These are phyloP conservation scores for Mallotus villosus DNA, from an alignment of 2,797 vertebrate species.

Conservation along the genomic window DNA sequence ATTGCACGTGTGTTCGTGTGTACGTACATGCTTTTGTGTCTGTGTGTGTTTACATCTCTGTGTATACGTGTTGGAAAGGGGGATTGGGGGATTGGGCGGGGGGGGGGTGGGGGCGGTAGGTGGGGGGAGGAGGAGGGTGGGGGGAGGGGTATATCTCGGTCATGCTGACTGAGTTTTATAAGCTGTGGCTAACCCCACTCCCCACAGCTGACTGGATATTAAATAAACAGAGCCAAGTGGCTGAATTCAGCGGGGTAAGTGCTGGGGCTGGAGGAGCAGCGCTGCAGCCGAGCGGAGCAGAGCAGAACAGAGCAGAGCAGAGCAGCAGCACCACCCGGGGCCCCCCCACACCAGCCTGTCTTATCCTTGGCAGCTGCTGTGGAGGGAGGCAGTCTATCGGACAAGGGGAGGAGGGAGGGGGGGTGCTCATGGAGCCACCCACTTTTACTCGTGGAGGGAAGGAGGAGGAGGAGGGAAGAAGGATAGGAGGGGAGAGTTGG, in stretches of 20 bases:
- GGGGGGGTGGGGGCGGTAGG: not conserved
- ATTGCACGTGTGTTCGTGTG: not conserved
- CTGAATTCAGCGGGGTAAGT: slow-evolving; percentile 68
- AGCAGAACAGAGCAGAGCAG: not conserved
- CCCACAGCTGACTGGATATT: slow-evolving; percentile 85
- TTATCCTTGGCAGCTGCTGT: slow-evolving; percentile 76
- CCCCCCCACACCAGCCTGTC: slow-evolving; percentile 72
- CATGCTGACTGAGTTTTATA: slow-evolving; percentile 81
- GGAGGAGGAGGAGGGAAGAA: slow-evolving; percentile 23
- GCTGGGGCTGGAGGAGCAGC: slow-evolving; percentile 61
- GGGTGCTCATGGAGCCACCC: slow-evolving; percentile 18
- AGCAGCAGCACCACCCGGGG: slow-evolving; percentile 40
- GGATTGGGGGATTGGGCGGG: not conserved
- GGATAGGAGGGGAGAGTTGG: slow-evolving; percentile 21
- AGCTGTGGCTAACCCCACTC: slow-evolving; percentile 82
- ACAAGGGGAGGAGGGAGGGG: slow-evolving; percentile 29
- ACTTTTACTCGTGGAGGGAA: slow-evolving; percentile 17
- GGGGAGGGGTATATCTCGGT: slow-evolving; percentile 71
- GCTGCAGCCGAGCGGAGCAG: slow-evolving; percentile 38
- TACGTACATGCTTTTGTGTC: not conserved
- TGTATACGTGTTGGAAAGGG: not conserved
- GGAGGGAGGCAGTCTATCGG: slow-evolving; percentile 53
- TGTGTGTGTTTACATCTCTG: slow-evolving; percentile 6
- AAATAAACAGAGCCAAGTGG: slow-evolving; percentile 83
- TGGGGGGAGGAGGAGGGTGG: not conserved